phyloP scores from a whole-genome alignment of 2,888 invertebrate genomes.

The Ferdinandea cuprea region DNA sequence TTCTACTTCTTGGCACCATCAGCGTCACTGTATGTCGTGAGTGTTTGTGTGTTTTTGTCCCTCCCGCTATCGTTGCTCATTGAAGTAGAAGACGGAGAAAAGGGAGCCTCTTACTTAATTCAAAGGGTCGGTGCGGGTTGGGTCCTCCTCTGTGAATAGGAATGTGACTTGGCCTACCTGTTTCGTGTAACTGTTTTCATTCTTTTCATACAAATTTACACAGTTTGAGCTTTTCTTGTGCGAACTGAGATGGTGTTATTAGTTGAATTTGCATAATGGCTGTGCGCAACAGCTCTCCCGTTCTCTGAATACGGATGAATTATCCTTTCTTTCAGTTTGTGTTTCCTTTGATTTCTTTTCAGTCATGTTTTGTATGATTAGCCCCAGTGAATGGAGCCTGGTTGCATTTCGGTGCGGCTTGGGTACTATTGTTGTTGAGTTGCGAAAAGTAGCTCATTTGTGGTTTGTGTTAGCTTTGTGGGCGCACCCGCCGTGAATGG shows the following conservation, averaged over 20 bases:
- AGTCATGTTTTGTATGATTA: conserved; percentile 16
- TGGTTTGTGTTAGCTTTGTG: conserved; percentile 9
- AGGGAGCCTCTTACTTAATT: conserved; percentile 28
- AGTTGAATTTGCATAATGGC: conserved; percentile 69
- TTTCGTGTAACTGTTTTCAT: conserved; percentile 52
- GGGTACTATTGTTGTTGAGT: background rate
- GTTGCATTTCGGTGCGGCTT: background rate
- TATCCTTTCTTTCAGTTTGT: conserved; percentile 39
- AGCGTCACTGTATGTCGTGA: too few species aligned
- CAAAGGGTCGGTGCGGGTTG: conserved; percentile 47
- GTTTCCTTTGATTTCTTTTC: conserved; percentile 14
- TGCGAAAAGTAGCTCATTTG: conserved; percentile 18
- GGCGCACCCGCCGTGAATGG: background rate
- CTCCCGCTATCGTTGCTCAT: background rate
- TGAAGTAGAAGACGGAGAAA: conserved; percentile 27
- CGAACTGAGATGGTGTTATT: conserved; percentile 67
- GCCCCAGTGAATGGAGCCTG: conserved; percentile 8
- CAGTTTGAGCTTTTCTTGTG: conserved; percentile 51
- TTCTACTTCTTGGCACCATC: conserved; percentile 16
- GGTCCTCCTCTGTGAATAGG: conserved; percentile 47
- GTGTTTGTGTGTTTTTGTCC: background rate
- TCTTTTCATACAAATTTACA: conserved; percentile 45
- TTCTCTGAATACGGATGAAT: conserved; percentile 63
- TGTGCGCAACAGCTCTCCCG: conserved; percentile 69
- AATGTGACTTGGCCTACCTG: conserved; percentile 52